These are phyloP conservation scores for Arenicola marina DNA, from an alignment of 2,888 invertebrate genomes.

Conservation along the genomic window DNA sequence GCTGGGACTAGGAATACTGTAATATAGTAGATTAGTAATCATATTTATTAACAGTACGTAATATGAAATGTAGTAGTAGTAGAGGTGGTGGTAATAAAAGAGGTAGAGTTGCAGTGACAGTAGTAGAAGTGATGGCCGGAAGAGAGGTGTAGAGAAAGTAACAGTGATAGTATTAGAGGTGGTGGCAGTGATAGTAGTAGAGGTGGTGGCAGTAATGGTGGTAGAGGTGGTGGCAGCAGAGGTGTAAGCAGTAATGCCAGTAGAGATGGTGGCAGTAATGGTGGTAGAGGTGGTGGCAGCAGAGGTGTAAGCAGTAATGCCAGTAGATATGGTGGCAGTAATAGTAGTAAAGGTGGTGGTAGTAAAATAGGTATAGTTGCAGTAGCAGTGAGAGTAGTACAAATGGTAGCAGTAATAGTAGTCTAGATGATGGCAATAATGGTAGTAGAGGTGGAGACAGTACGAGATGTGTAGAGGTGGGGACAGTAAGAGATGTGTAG, in stretches of 20 bases:
- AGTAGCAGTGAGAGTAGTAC: background rate
- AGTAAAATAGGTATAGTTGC: background rate
- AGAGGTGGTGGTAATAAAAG: background rate
- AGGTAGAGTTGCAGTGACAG: no score
- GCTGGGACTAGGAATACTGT: no score
- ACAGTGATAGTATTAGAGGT: background rate
- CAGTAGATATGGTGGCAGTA: background rate
- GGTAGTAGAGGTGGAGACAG: background rate
- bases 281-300: no score
- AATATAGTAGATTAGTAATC: no score
- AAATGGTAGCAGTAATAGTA: no score
- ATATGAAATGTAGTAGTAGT: background rate
- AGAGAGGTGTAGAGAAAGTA: background rate
- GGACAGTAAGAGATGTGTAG: background rate
- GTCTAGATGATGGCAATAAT: background rate
- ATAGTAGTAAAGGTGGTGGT: background rate
- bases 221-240: background rate
- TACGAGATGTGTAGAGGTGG: background rate
- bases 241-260: no score
- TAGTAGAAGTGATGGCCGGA: background rate
- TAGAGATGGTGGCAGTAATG: no score
- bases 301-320: background rate
- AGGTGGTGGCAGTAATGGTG: background rate
- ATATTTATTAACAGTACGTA: background rate
- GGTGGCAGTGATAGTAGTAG: background rate